Evolutionary conservation across 2,888 invertebrate species (phyloP), one percentile per base, ranked within the genome.

Genomic region (Eilema sororculum): DNA sequence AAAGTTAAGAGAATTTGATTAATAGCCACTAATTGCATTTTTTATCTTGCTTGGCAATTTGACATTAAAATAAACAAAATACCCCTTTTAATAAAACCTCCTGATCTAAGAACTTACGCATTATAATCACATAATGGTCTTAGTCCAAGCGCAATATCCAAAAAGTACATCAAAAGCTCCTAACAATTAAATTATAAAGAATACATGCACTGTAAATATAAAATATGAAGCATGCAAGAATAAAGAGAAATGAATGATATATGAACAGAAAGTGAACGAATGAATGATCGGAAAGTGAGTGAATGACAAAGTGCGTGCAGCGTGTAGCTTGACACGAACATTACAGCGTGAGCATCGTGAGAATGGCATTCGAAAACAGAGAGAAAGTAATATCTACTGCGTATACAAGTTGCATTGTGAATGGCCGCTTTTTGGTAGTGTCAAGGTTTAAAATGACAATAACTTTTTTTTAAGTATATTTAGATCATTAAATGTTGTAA

Each of bases 321-420:
- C 82, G 79, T 74, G 79, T 72, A 57, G 57, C 65, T 67, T 65
- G 70, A 76, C 76, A 80, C 83, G 80, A 85, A 86, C 84, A 82
- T 84, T 80, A 63, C 67, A 68, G 68, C 66, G 72, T 78, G 87
- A 87, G 88, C 72, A 25, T 46, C 60, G 65, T 78, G 87, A 87
- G 88, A 90, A 89, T 90, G 89, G 87, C 90, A 89, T 90, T 89
- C 79, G 75, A 75, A 78, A 86, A 77, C 79, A 87, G 91, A 93
- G 93, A 93, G 92, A 93, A 93, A 93, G 93, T 93, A 92, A 91
- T 91, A 87, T 70, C n/a, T 58, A 30, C 64, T 65, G 13, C 8
- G 1, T 9, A 5, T 46, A 20, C 37, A 10, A 60, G 30, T 61
- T 65, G 30, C 60, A 60, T 16, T 58, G 22, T 68, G 64, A 52